Percentiles rank a stretch among this genome's conserved stretches.
phyloP scores from a whole-genome alignment of 2,797 vertebrate genomes.

The Lacerta viridis region DNA sequence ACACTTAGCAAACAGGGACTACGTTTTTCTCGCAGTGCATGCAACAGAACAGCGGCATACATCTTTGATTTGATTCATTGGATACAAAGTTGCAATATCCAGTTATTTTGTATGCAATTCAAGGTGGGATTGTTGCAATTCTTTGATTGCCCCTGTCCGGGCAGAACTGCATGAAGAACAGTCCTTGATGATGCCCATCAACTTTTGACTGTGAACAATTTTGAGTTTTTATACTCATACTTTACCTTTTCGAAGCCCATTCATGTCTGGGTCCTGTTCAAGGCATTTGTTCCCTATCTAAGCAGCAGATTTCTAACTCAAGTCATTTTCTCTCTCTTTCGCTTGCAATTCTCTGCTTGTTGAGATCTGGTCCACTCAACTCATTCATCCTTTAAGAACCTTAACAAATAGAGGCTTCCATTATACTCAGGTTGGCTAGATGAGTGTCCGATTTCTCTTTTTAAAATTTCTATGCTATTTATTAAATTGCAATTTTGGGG shows the following conservation, averaged over 20 bases:
- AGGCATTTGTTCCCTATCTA: background rate
- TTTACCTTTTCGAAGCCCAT: background rate
- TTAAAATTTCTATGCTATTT: background rate
- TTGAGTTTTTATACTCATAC: background rate
- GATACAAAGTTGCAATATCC: background rate
- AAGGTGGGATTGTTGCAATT: background rate
- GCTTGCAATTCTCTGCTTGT: background rate
- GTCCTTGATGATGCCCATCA: background rate
- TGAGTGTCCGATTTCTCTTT: too few relatives aligned
- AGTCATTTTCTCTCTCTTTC: too few relatives aligned
- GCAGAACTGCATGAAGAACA: background rate
- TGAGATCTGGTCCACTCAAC: background rate
- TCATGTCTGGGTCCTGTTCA: background rate
- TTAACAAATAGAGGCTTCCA: background rate
- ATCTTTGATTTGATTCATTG: background rate
- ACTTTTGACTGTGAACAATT: background rate
- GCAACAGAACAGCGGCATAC: background rate
- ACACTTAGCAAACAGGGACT: background rate
- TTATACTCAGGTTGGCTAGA: background rate
- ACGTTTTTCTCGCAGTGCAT: background rate
- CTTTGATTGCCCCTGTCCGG: background rate
- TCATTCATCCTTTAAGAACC: background rate
- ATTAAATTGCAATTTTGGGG: background rate
- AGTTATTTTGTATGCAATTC: background rate
- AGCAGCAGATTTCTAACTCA: too few relatives aligned